Evolutionary conservation across 2,797 vertebrate species (phyloP), one percentile per base, ranked within the genome.

Genomic region (Lutjanus campechanus): DNA sequence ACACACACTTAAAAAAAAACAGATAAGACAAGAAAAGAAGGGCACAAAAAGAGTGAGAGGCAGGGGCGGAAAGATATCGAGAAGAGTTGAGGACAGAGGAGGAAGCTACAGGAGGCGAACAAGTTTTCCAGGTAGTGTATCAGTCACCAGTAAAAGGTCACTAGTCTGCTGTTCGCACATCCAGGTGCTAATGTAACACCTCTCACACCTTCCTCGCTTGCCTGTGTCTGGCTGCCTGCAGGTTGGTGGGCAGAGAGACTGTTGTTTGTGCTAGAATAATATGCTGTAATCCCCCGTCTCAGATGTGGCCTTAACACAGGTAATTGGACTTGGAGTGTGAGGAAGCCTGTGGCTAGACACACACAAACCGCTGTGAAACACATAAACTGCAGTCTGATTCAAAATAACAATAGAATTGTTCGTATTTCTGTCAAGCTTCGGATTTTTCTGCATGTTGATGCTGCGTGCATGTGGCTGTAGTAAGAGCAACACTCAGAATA

Each of bases 101-200:
- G 64, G 76, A 83, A 82, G 76, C 85, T 76, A 53, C 79, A 78
- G 85, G 82, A 82, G 85, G 79, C 17, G 46, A 81, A 74, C 68
- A 82, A 75, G 70, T 86, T 91, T 85, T 85, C 77, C 78, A 85
- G 87, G 82, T 88, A 92, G 85, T 83, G 85, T 90, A 87, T 88
- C 89, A 92, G 92, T 87, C 88, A 81, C 82, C 20, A 69, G 86
- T 86, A 93, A 96, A 95, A 95, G 94, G 95, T 95, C 93, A 95
- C 83, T 88, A 84, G 83, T 92, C 76, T 92, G 90, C 95, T 93
- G 93, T 96, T 96, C 89, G 68, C 94, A 95, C 95, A 92, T 95
- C 77, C 91, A 95, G 95, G 96, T 95, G 96, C 92, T 96, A 96
- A 96, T 96, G 95, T 93, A 95, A 96, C 96, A 96, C 95, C 94